phyloP scores from a whole-genome alignment of 2,113 vertebrate genomes.

The Callocephalon fimbriatum region DNA sequence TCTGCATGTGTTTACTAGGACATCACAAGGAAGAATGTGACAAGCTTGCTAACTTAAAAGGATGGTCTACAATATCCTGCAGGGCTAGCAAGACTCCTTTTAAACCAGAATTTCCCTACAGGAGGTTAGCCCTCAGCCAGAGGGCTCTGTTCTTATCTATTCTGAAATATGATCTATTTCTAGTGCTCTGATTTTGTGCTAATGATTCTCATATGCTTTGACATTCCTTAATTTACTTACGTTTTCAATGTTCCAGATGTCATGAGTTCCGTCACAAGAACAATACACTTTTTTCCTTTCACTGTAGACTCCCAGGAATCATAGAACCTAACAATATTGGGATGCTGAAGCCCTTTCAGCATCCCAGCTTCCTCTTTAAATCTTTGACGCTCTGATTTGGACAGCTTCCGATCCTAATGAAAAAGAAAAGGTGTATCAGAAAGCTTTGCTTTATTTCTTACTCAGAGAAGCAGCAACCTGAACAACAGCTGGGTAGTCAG shows the following conservation, averaged over 20 bases:
- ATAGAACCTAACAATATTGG: constrained; percentile 99
- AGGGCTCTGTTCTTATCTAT: neutral
- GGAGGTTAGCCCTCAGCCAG: neutral
- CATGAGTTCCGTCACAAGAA: constrained; percentile 98
- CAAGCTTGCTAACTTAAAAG: neutral
- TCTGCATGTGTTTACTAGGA: neutral
- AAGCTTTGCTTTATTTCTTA: neutral
- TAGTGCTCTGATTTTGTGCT: neutral
- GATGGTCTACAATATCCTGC: neutral
- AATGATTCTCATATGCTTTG: neutral
- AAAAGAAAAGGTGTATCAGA: constrained; percentile 35
- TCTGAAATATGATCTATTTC: neutral
- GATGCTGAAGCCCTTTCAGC: constrained; percentile 98
- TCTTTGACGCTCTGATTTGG: constrained; percentile 94
- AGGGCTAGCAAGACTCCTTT: neutral
- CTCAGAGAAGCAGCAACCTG: neutral
- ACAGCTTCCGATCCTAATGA: constrained; percentile 93
- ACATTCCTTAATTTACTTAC: constrained; percentile 81
- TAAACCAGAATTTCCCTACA: neutral
- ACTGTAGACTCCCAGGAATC: constrained; percentile 98
- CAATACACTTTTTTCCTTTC: constrained; percentile 98
- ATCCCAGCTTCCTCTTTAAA: constrained; percentile 99
- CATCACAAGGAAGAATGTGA: neutral
- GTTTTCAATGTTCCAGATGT: constrained; percentile 98
- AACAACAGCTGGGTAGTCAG: neutral